These are phyloP conservation scores for Mnemiopsis leidyi DNA, from an alignment of 37 sponge, comb jelly and placozoan species.

Conservation along the genomic window DNA sequence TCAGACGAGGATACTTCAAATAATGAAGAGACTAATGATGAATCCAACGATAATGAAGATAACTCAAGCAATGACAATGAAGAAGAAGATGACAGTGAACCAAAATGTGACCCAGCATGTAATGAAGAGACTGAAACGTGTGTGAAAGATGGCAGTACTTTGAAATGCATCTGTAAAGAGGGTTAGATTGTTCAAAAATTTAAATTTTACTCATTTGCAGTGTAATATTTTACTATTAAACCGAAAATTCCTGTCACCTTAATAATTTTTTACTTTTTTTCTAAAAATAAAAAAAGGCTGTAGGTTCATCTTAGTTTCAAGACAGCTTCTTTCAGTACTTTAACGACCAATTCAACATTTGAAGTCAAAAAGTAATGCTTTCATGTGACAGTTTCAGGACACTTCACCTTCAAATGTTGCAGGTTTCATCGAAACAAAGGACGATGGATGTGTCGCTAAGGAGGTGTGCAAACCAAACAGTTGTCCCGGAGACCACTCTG, in stretches of 20 bases:
- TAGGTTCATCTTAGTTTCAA: too few species aligned
- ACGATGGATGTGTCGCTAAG: neutral
- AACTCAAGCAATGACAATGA: neutral
- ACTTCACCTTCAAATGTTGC: too few species aligned
- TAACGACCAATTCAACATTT: too few species aligned
- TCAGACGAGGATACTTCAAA: neutral
- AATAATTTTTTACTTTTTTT: neutral
- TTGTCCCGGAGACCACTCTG: neutral
- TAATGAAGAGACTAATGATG: neutral
- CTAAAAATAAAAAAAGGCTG: neutral
- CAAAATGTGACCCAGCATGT: neutral
- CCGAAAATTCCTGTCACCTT: too few species aligned
- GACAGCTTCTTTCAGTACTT: too few species aligned
- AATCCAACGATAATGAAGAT: neutral
- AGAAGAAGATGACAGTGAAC: neutral
- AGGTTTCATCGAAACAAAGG: neutral
- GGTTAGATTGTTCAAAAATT: too few species aligned
- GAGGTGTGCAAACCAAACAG: neutral
- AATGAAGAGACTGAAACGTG: neutral
- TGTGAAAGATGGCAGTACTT: neutral
- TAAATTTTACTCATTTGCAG: too few species aligned
- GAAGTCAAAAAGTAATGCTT: neutral
- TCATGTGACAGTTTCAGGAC: neutral
- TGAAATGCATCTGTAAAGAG: constrained; percentile 8
- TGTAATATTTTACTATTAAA: too few species aligned